Percentiles rank a stretch among this genome's conserved stretches.
These are phyloP conservation scores for Antedon bifida DNA, from an alignment of 35 echinoderm and acorn worm genomes.

Conservation along the genomic window DNA sequence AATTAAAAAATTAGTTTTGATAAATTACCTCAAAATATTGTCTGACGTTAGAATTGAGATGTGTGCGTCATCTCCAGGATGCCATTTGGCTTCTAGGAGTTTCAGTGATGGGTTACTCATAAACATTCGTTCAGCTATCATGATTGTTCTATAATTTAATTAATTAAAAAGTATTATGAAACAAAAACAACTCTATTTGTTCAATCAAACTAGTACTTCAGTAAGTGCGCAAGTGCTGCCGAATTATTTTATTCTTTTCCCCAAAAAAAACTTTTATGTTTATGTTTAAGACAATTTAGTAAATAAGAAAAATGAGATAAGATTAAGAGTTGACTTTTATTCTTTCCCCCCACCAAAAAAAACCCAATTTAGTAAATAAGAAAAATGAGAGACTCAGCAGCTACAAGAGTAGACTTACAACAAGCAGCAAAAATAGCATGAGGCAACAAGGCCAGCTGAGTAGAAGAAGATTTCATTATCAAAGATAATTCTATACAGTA, in stretches of 20 bases:
- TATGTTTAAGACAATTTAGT: no score
- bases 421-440: no score
- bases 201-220: background rate
- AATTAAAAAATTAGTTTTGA: background rate
- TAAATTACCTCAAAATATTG: slow-evolving; percentile 58
- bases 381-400: background rate
- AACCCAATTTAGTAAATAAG: background rate
- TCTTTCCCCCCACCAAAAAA: background rate
- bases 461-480: no score
- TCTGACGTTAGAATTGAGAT: slow-evolving; percentile 74
- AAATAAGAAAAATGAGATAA: no score
- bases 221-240: no score
- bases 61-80: slow-evolving; percentile 74
- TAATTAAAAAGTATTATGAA: background rate
- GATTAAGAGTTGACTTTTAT: background rate
- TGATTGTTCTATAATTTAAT: slow-evolving; percentile 28
- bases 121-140: slow-evolving; percentile 86
- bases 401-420: no score
- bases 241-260: background rate
- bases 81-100: slow-evolving; percentile 71
- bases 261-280: no score
- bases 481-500: no score
- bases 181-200: background rate
- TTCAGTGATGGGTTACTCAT: slow-evolving; percentile 47
- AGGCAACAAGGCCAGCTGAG: no score